A percentile compares a stretch with the other conserved stretches of the same genome.
Conservation (phyloP, 2,888 invertebrate species). For the Xylota segnis region DNA sequence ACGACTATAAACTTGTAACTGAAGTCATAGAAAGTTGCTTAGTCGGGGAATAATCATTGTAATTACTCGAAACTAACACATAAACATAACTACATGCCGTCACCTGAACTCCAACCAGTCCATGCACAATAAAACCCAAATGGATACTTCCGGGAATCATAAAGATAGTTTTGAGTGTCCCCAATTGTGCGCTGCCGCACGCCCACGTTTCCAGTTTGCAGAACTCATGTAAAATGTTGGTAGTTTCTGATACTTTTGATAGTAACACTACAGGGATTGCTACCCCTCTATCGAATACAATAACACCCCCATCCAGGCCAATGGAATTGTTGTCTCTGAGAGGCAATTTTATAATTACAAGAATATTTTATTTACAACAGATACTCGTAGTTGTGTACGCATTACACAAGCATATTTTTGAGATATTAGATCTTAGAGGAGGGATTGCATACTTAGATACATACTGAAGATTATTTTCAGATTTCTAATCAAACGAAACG, state of each 20-base stretch:
- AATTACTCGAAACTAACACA: conserved; percentile 28
- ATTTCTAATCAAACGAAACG: conserved; percentile 2
- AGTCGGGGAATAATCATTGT: conserved; percentile 18
- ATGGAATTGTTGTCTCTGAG: conserved; percentile 12
- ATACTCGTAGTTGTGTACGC: neutral
- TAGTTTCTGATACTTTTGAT: conserved; percentile 33
- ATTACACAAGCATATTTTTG: neutral
- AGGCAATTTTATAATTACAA: conserved; percentile 32
- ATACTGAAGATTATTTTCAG: too few species aligned
- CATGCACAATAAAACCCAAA: neutral
- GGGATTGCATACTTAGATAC: neutral
- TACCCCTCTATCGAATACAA: neutral
- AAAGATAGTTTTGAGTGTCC: conserved; percentile 13
- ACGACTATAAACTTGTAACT: conserved; percentile 2
- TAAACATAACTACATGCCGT: neutral
- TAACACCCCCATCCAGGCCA: neutral
- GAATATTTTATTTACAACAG: neutral
- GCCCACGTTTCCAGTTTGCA: neutral
- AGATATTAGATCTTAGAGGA: neutral
- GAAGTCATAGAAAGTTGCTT: neutral
- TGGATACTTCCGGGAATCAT: conserved; percentile 4
- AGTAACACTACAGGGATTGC: conserved; percentile 30
- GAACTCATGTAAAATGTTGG: neutral
- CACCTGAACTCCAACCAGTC: neutral
- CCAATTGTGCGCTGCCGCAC: neutral